phyloP scores from a whole-genome alignment of 2,113 vertebrate genomes.

The Narcine bancroftii region DNA sequence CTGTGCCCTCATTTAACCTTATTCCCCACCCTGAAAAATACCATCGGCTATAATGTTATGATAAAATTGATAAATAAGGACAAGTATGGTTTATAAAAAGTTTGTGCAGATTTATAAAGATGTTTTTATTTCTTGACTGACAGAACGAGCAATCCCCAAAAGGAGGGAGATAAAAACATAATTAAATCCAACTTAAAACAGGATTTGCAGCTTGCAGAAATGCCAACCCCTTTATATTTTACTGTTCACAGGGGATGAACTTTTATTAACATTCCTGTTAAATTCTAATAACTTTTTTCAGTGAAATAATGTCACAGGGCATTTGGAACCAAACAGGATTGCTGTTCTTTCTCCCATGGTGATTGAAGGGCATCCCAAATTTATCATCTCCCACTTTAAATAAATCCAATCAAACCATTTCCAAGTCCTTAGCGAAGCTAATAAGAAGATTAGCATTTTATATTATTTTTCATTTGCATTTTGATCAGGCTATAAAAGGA shows the following conservation, averaged over 20 bases:
- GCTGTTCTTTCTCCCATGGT: background rate
- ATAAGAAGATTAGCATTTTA: background rate
- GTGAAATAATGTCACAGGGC: background rate
- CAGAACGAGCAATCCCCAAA: background rate
- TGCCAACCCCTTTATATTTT: constrained; percentile 27
- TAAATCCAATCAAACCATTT: constrained; percentile 9
- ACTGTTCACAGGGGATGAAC: background rate
- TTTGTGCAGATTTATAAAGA: background rate
- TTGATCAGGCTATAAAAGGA: background rate
- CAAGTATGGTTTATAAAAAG: background rate
- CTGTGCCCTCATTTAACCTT: background rate
- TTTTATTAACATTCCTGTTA: constrained; percentile 30
- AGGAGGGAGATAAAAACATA: constrained; percentile 12
- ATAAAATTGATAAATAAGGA: background rate
- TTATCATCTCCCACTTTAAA: background rate
- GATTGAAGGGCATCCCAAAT: background rate
- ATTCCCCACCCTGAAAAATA: background rate
- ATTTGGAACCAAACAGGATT: constrained; percentile 4
- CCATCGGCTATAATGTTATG: background rate
- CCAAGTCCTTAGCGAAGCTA: background rate
- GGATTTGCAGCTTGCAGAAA: constrained; percentile 21
- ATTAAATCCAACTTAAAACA: constrained; percentile 28
- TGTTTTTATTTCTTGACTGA: constrained; percentile 20
- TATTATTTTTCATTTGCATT: background rate
- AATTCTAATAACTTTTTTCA: constrained; percentile 14